Evolutionary conservation across 1,140 invertebrate genomes (phyloP).

Genomic region (Gonioctena quinquepunctata): DNA sequence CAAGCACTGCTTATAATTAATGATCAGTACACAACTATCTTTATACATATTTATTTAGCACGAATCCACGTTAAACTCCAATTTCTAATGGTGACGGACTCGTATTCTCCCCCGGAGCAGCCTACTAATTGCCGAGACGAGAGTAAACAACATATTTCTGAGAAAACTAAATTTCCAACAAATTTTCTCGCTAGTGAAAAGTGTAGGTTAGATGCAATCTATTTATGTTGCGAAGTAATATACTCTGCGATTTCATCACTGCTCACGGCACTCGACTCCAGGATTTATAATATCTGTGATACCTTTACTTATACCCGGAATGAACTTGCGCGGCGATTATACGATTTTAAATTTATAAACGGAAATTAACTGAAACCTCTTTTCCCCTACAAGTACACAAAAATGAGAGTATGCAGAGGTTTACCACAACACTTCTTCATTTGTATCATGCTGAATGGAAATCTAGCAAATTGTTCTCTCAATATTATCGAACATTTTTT

Average conservation of each 20-base stretch:
- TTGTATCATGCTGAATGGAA: no score
- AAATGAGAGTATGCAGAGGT: no score
- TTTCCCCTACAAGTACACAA: no score
- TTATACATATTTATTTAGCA: conserved; percentile 36
- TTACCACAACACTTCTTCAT: no score
- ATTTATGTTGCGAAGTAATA: conserved; percentile 33
- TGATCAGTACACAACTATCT: conserved; percentile 5
- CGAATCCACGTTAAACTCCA: conserved; percentile 26
- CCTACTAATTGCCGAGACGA: conserved; percentile 31
- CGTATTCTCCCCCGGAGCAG: conserved; percentile 21
- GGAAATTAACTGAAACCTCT: not conserved
- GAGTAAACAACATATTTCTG: conserved; percentile 29
- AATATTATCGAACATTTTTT: no score
- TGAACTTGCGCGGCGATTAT: not conserved
- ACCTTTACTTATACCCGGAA: not conserved
- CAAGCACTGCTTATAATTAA: conserved; percentile 9
- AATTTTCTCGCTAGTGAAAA: conserved; percentile 35
- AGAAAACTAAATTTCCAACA: conserved; percentile 26
- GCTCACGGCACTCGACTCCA: not conserved
- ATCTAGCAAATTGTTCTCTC: no score
- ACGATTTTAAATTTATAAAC: not conserved
- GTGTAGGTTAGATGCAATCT: conserved; percentile 31
- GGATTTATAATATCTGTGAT: not conserved
- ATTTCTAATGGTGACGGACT: conserved; percentile 31
- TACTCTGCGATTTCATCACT: conserved; percentile 4